Conservation (phyloP, 1,140 invertebrate species). For the Apis florea region DNA sequence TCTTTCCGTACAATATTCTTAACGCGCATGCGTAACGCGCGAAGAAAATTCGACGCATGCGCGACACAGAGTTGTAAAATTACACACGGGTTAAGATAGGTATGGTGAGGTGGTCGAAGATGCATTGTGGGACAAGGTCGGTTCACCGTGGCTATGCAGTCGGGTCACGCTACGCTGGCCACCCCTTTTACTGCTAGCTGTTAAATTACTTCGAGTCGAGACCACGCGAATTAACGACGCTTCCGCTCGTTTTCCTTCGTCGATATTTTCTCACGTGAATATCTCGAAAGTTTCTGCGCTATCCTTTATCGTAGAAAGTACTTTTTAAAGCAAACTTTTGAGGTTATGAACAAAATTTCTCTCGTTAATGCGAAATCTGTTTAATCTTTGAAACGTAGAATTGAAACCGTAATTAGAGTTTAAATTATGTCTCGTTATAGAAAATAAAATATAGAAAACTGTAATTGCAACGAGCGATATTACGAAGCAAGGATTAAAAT, state of each 20-base stretch:
- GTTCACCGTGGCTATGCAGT: conserved; percentile 55
- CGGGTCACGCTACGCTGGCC: conserved; percentile 62
- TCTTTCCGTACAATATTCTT: not conserved
- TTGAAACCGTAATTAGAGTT: too few species aligned
- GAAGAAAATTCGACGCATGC: not conserved
- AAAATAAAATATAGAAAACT: too few species aligned
- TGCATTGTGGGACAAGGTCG: conserved; percentile 69
- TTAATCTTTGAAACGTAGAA: too few species aligned
- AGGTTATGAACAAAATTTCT: too few species aligned
- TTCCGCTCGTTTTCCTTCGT: conserved; percentile 45
- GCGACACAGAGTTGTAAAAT: conserved; percentile 47
- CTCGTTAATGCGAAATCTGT: too few species aligned
- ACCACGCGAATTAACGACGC: conserved; percentile 50
- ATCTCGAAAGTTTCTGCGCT: not conserved
- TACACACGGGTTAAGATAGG: not conserved
- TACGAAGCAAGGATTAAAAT: not conserved
- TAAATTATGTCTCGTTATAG: too few species aligned
- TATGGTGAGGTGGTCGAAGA: conserved; percentile 16
- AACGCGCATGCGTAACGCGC: not conserved
- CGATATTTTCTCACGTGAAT: conserved; percentile 4
- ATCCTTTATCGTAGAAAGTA: too few species aligned
- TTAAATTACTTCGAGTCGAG: conserved; percentile 63
- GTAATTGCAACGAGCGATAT: too few species aligned
- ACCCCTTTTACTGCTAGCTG: conserved; percentile 65
- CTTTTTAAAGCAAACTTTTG: too few species aligned